Evolutionary conservation across 2,888 invertebrate species (phyloP), one percentile per base, ranked within the genome.

Genomic region (Heliconius sara): DNA sequence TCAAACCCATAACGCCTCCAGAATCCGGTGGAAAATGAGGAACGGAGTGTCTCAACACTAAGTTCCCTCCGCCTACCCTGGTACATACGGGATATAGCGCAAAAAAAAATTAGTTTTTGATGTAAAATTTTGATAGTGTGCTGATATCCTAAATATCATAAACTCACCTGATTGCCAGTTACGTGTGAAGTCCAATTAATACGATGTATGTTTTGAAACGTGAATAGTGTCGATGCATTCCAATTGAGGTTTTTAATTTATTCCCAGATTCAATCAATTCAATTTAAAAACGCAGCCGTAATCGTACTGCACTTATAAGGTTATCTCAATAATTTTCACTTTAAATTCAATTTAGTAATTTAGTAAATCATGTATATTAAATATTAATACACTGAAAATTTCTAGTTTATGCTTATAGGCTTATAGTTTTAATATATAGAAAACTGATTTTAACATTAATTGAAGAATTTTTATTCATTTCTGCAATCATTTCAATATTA

Each of bases 101-200:
- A 52, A 19, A 57, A n/a, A 25, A 60, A 60, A 10, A 25, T 0
- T n/a, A n/a, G 4, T 16, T 72, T 52, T 47, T 30, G 19, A 30
- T 43, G 5, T n/a, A 39, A 2, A 70, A 70, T 13, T 12, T n/a
- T 30, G 34, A 73, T 60, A 73, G 75, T 75, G 75, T 65, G 22
- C 1, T 9, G 4, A 25, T 7, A 19, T 19, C 65, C 65, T 75
- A 65, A 75, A 65, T 22, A 43, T 75, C 43, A 57, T 77, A 79
- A 72, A 76, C 72, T 66, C 66, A 67, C 66, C 43, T 72, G 71
- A 79, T 76, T 79, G 66, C 76, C 72, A 74, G 52, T 80, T 52
- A 77, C 73, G 70, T 80, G 77, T 70, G 77, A 77, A 74, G 43
- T 78, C 74, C 77, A 80, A 80, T 80, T 74, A 80, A 67, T 77